Base-by-base conservation (phyloP, 2,888 invertebrate genomes). In the Temnothorax ravouxi region DNA sequence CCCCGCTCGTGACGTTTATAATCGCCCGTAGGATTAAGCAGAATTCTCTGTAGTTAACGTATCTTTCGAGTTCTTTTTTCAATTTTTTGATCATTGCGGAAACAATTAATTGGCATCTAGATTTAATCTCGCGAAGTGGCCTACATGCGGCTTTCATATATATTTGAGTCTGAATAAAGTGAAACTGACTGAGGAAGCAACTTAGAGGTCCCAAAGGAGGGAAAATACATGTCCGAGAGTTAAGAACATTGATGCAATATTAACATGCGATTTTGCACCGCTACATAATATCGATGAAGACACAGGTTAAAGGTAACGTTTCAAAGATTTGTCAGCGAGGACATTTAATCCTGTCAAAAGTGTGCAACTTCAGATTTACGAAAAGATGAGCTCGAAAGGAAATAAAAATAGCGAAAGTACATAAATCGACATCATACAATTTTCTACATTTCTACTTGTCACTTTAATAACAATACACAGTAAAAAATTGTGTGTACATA, bases 231-330 rank as follows among this genome's bases (percentile, higher is more conserved):
- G 61, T 47, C 62, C 44, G 38, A 67, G 67, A 67, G 77, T 54
- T 67, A 77, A 76, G 67, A 54, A 77, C 41, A 52, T 41, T 34
- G 54, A 54, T 77, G 77, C 62, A 77, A 67, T 54, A 52, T 77
- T 67, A 67, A 77, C 54, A 77, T n/a, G 67, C 67, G 66, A 77
- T 77, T 77, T 77, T 52, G 34, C 77, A 41, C 41, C 77, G n/a
- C 41, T 18, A 29, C 25, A 9, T 52, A 66, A 76, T 66, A 54
- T 67, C 67, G 67, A 50, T 66, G 76, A 52, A 64, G 38, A 25
- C 38, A 21, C 8, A 11, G 66, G 34, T 52, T 18, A 47, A 76
- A 66, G 66, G 66, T 25, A 66, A 38, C 11, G 67, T 54, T 54
- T 41, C 41, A 25, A 29, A 29, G 75, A 76, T 76, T 77, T 41